Evolutionary conservation across 2,888 invertebrate species (phyloP).

Genomic region (Sinohyriopsis cumingii): DNA sequence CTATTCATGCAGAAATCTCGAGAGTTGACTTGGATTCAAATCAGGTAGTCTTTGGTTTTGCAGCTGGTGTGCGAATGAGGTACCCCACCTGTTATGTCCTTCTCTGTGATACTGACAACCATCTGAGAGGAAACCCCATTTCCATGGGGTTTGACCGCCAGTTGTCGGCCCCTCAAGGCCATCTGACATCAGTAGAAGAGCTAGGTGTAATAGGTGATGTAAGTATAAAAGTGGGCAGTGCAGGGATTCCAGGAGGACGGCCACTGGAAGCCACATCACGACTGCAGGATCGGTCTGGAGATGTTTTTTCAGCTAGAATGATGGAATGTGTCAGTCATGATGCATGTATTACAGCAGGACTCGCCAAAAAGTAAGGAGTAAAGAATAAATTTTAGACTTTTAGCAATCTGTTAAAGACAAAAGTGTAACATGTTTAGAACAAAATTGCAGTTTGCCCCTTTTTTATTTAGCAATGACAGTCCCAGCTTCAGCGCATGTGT

Average conservation of each 20-base stretch:
- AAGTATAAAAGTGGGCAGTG: conserved; percentile 34
- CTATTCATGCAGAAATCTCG: too few relatives aligned
- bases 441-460: too few relatives aligned
- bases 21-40: neutral
- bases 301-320: conserved; percentile 44
- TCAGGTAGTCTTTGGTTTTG: conserved; percentile 62
- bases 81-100: conserved; percentile 96
- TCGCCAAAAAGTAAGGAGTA: conserved; percentile 45
- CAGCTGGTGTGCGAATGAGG: conserved; percentile 93
- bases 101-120: conserved; percentile 65
- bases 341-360: conserved; percentile 71
- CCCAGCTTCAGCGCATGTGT: too few relatives aligned
- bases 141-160: conserved; percentile 11
- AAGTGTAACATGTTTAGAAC: too few relatives aligned
- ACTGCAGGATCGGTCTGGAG: conserved; percentile 30
- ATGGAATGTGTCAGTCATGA: conserved; percentile 80
- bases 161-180: conserved; percentile 28
- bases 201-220: conserved; percentile 23
- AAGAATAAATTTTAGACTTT: neutral
- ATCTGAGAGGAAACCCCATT: conserved; percentile 52
- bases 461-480: too few relatives aligned
- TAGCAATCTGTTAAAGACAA: neutral
- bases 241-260: conserved; percentile 10
- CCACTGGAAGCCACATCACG: conserved; percentile 39
- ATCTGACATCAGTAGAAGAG: conserved; percentile 51